Percentiles rank a stretch among this genome's conserved stretches.
Conservation (phyloP, 2,888 invertebrate genomes). For the Steromphala cineraria region DNA sequence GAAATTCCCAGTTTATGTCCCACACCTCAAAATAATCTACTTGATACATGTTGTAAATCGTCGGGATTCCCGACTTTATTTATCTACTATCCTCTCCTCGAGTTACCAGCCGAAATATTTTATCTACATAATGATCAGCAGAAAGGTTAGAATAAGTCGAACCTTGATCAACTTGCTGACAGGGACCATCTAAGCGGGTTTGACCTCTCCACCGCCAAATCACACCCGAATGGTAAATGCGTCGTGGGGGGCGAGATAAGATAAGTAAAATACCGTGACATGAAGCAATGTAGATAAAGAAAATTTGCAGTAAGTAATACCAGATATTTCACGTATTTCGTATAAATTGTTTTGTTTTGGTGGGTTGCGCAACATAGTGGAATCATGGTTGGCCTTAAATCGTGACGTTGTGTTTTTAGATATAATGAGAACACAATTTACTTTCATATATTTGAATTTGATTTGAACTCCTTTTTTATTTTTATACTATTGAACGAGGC, state of each 20-base stretch:
- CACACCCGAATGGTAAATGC: neutral
- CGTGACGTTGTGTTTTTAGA: too few relatives aligned
- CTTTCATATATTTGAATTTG: too few relatives aligned
- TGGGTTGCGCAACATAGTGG: too few relatives aligned
- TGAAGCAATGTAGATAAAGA: neutral
- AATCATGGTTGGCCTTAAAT: too few relatives aligned
- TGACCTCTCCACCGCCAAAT: neutral
- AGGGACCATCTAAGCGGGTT: neutral
- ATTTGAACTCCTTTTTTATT: too few relatives aligned
- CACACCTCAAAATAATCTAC: neutral
- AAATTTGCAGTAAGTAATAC: neutral
- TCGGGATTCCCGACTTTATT: neutral
- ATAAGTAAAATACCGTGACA: neutral
- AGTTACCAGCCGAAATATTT: neutral
- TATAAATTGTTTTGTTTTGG: too few relatives aligned
- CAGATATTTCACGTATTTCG: too few relatives aligned
- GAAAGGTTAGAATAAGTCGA: neutral
- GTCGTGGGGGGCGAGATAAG: conserved; percentile 4
- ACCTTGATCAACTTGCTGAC: neutral
- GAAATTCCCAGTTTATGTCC: neutral
- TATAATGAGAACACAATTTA: too few relatives aligned
- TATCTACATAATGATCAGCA: neutral
- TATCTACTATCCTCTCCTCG: neutral
- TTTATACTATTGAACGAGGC: too few relatives aligned
- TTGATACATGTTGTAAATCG: neutral